Evolutionary conservation across 1,140 invertebrate species (phyloP).

Genomic region (Bombus cullumanus): DNA sequence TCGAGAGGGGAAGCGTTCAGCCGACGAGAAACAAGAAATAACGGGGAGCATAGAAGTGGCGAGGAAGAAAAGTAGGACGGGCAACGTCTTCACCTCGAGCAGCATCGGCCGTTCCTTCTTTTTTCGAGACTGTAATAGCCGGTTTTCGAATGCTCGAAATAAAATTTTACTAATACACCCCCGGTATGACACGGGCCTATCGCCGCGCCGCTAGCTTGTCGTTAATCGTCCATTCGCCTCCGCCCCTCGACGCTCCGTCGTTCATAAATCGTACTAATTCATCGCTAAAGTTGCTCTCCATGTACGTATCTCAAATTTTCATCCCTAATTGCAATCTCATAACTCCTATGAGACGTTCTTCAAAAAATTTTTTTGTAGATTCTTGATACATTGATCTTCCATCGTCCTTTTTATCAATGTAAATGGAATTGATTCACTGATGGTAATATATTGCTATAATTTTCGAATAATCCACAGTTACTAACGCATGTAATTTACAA

Average conservation of each 20-base stretch:
- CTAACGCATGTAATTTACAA: background rate
- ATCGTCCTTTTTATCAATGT: background rate
- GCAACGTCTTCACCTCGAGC: conserved; percentile 51
- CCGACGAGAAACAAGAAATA: conserved; percentile 52
- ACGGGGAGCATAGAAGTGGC: conserved; percentile 9
- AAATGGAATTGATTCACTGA: background rate
- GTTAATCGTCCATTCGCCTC: conserved; percentile 18
- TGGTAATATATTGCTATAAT: too few species aligned
- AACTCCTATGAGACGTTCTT: background rate
- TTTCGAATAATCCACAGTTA: background rate
- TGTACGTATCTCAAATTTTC: background rate
- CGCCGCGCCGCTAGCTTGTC: background rate
- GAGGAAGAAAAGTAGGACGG: conserved; percentile 60
- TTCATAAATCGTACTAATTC: background rate
- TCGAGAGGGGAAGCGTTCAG: conserved; percentile 55
- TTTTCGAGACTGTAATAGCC: conserved; percentile 40
- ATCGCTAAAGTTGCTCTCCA: background rate
- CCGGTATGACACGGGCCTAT: background rate
- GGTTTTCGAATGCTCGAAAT: conserved; percentile 40
- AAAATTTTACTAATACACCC: conserved; percentile 54
- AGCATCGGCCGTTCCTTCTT: background rate
- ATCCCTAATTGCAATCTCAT: background rate
- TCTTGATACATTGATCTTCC: background rate
- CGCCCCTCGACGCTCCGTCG: background rate
- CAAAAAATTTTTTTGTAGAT: background rate